Evolutionary conservation across 1,140 invertebrate species (phyloP).

Genomic region (Caenorhabditis latens): DNA sequence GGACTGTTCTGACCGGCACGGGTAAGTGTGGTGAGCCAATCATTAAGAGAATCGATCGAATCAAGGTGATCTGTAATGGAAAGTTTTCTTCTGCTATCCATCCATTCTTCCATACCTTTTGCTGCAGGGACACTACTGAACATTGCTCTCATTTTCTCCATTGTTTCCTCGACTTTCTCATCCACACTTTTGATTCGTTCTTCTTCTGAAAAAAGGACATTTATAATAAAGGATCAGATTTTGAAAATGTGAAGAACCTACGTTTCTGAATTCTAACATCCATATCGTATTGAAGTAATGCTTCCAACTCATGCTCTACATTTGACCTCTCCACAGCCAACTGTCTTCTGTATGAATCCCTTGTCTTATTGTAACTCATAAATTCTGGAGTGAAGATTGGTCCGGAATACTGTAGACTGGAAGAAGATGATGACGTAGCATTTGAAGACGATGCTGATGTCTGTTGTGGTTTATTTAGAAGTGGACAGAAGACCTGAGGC

Average conservation of each 20-base stretch:
- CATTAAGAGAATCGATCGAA: not conserved
- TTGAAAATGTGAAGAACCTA: not conserved
- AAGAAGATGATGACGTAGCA: conserved; percentile 11
- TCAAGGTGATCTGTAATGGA: not conserved
- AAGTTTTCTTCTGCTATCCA: too few species aligned
- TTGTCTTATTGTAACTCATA: conserved; percentile 40
- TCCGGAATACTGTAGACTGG: conserved; percentile 11
- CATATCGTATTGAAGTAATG: conserved; percentile 5
- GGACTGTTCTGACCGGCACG: not conserved
- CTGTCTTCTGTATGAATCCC: conserved; percentile 10
- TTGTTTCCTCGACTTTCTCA: conserved; percentile 46
- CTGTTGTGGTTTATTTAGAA: not conserved
- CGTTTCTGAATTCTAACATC: conserved; percentile 27
- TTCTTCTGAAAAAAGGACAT: conserved; percentile 3
- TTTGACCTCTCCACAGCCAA: conserved; percentile 19
- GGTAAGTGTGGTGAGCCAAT: not conserved
- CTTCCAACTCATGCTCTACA: conserved; percentile 32
- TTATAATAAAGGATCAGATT: not conserved
- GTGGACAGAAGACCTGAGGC: not conserved
- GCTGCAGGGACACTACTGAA: not conserved
- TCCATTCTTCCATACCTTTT: too few species aligned
- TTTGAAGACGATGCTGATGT: not conserved
- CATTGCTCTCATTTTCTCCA: conserved; percentile 15
- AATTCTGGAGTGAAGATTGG: conserved; percentile 42
- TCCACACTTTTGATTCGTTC: not conserved